phyloP scores from a whole-genome alignment of 2,113 vertebrate genomes.

The Synchiropus splendidus region DNA sequence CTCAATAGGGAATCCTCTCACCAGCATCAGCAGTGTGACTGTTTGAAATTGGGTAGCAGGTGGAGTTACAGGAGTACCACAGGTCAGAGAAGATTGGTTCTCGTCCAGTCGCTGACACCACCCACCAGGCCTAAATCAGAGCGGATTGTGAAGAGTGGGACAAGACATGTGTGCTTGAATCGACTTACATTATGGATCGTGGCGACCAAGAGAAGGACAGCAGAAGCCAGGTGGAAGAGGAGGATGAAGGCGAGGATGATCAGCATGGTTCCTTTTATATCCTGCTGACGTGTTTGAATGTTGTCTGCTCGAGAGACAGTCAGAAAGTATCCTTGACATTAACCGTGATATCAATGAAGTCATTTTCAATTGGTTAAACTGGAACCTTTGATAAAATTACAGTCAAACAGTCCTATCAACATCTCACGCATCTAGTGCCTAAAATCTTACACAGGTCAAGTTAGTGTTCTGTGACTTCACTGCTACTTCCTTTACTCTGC shows the following conservation, averaged over 20 bases:
- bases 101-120: slow-evolving; percentile 12
- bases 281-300: not conserved
- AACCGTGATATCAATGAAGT: too few relatives aligned
- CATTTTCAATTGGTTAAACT: too few relatives aligned
- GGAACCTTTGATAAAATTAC: too few relatives aligned
- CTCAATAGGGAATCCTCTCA: slow-evolving; percentile 8
- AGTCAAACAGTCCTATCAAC: too few relatives aligned
- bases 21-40: slow-evolving; percentile 43
- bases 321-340: too few relatives aligned
- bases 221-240: slow-evolving; percentile 65
- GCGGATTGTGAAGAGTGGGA: not conserved
- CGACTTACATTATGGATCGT: slow-evolving; percentile 67
- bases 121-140: slow-evolving; percentile 61
- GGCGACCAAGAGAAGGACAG: slow-evolving; percentile 60
- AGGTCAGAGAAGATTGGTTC: slow-evolving; percentile 46
- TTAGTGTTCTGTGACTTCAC: too few relatives aligned
- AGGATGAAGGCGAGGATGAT: slow-evolving; percentile 68
- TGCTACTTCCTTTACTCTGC: too few relatives aligned
- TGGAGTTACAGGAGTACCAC: slow-evolving; percentile 66
- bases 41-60: slow-evolving; percentile 48
- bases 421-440: too few relatives aligned
- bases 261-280: slow-evolving; percentile 57
- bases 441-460: too few relatives aligned
- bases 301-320: too few relatives aligned
- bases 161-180: not conserved